Conservation (phyloP, 2,797 vertebrate species). For the Anableps anableps region DNA sequence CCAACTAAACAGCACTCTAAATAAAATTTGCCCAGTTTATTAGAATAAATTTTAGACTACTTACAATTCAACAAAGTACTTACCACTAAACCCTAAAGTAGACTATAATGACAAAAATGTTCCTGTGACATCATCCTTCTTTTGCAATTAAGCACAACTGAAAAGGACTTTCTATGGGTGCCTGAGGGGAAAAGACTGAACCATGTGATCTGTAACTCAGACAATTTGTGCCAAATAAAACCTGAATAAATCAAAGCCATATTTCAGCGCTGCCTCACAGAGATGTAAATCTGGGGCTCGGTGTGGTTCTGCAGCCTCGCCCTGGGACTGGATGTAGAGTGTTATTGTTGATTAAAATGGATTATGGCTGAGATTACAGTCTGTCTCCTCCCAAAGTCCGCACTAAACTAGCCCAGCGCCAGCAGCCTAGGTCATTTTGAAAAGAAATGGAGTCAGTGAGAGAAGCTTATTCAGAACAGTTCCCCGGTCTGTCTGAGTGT, state of each 20-base stretch:
- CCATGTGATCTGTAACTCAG: constrained; percentile 72
- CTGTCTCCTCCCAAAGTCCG: constrained; percentile 78
- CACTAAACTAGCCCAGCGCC: constrained; percentile 67
- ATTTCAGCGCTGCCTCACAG: constrained; percentile 75
- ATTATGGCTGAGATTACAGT: constrained; percentile 80
- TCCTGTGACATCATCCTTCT: constrained; percentile 51
- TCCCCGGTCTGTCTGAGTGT: constrained; percentile 53
- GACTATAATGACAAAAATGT: constrained; percentile 39
- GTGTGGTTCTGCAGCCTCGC: constrained; percentile 69
- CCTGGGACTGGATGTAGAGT: constrained; percentile 74
- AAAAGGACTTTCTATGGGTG: constrained; percentile 62
- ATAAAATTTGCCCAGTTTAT: constrained; percentile 13
- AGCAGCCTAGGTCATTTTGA: constrained; percentile 59
- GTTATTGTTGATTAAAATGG: constrained; percentile 85
- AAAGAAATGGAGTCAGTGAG: constrained; percentile 67
- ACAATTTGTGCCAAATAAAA: constrained; percentile 83
- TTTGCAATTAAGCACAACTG: constrained; percentile 62
- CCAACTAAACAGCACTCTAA: constrained; percentile 18
- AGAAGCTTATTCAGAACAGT: constrained; percentile 66
- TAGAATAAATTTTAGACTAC: constrained; percentile 4
- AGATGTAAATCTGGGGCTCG: constrained; percentile 80
- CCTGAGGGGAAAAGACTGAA: constrained; percentile 56
- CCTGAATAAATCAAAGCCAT: constrained; percentile 82
- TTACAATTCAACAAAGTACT: constrained; percentile 5
- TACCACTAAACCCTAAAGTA: constrained; percentile 9